Base-by-base conservation (phyloP, 2,113 vertebrate species). In the Pipra filicauda region DNA sequence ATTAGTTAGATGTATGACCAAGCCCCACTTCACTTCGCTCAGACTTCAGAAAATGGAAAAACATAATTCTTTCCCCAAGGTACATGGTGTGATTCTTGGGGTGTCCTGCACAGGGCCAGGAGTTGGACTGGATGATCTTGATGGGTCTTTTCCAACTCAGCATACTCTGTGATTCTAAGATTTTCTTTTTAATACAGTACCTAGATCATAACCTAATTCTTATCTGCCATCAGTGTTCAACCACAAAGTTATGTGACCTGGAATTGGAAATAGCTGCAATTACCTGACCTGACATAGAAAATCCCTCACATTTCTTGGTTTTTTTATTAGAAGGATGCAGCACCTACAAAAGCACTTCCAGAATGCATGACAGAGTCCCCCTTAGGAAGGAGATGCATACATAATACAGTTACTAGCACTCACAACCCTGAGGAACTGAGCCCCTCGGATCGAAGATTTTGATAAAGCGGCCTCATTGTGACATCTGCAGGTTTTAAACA, bases 391-490 rank as follows among this genome's bases (percentile, higher is more conserved):
- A 66, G 12, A 18, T 22, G 30, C 2, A 57, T 8, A 22, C 2
- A 21, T 23, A 52, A 54, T 2, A 28, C 0, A 4, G 17, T 48
- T 33, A n/a, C 33, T 9, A n/a, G 41, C 14, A 35, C 5, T 37
- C 52, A 49, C 14, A 77, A 5, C 6, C 7, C 11, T 4, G 4
- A 49, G 23, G 26, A 80, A 48, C 23, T 44, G 49, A 79, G 48
- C 22, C 28, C 22, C 35, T 51, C 0, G 0, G 11, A 54, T 0
- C 43, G 39, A 37, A 58, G 18, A 39, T 0, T 28, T 30, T 16
- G 27, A 33, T 33, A 49, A 76, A 52, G 18, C 11, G 15, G 28
- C 26, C 31, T 66, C 55, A n/a, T 43, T 2, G 1, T 33, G 43
- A 51, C 30, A 65, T 16, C 37, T 44, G 20, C 12, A 70, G 35